These are phyloP conservation scores for Lathamus discolor DNA, from an alignment of 2,113 vertebrate species.

Conservation along the genomic window DNA sequence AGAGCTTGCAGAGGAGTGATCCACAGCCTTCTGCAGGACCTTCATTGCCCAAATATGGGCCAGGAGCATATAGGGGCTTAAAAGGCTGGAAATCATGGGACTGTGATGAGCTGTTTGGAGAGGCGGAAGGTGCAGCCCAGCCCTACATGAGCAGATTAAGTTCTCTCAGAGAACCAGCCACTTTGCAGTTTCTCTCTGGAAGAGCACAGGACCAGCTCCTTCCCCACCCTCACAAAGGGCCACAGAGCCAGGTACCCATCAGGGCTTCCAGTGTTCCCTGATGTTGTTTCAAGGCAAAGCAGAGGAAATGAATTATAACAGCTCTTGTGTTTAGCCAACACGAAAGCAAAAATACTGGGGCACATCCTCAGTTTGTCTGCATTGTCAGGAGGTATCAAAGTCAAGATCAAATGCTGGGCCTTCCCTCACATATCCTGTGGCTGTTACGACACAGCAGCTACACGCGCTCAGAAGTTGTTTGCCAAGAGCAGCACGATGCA, in stretches of 20 bases:
- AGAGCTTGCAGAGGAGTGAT: background rate
- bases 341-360: background rate
- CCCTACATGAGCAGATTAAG: accelerated
- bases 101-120: accelerated
- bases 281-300: background rate
- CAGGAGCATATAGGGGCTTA: background rate
- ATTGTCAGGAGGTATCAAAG: background rate
- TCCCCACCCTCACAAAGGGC: background rate
- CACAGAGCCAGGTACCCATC: background rate
- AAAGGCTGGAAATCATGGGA: background rate
- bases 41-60: constrained; percentile 11
- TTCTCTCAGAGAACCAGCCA: accelerated
- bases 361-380: background rate
- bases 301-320: background rate
- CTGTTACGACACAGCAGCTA: background rate
- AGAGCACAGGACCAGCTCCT: background rate
- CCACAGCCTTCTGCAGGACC: background rate
- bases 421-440: background rate
- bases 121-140: accelerated
- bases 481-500: background rate
- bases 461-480: background rate
- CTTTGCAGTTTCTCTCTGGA: background rate
- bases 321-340: background rate
- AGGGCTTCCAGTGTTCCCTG: background rate
- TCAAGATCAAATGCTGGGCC: background rate